Conservation (phyloP, 2,113 vertebrate species). For the Clupea harengus region DNA sequence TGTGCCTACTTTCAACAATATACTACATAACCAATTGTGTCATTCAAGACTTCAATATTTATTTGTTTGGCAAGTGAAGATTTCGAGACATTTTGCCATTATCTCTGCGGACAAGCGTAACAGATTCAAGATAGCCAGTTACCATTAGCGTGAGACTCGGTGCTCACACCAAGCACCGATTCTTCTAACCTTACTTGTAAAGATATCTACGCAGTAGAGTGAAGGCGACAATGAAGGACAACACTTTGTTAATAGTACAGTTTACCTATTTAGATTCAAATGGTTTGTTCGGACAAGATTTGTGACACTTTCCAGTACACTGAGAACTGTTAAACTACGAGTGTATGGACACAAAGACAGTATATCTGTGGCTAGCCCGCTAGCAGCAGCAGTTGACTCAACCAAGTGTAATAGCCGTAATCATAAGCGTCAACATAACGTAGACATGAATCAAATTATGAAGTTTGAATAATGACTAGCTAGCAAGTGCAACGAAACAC, state of each 20-base stretch:
- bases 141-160: slow-evolving; percentile 1
- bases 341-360: slow-evolving; percentile 13
- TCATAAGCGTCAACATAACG: slow-evolving; percentile 18
- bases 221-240: not conserved
- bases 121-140: slow-evolving; percentile 9
- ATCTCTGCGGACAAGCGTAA: slow-evolving; percentile 3
- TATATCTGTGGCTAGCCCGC: slow-evolving; percentile 14
- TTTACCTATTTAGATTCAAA: not conserved
- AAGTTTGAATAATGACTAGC: not conserved
- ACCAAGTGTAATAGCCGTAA: slow-evolving; percentile 17
- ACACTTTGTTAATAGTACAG: not conserved
- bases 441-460: slow-evolving; percentile 19
- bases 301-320: not conserved
- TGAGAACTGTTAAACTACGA: slow-evolving; percentile 1
- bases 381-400: slow-evolving; percentile 12
- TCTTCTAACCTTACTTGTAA: not conserved
- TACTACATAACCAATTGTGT: not conserved
- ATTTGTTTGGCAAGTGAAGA: not conserved
- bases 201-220: not conserved
- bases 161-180: not conserved
- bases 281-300: not conserved
- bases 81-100: slow-evolving; percentile 6
- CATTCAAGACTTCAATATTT: slow-evolving; percentile 1
- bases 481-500: slow-evolving; percentile 1
- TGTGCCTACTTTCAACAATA: not conserved